phyloP scores from a whole-genome alignment of 1,140 invertebrate genomes.

The Caenorhabditis briggsae region DNA sequence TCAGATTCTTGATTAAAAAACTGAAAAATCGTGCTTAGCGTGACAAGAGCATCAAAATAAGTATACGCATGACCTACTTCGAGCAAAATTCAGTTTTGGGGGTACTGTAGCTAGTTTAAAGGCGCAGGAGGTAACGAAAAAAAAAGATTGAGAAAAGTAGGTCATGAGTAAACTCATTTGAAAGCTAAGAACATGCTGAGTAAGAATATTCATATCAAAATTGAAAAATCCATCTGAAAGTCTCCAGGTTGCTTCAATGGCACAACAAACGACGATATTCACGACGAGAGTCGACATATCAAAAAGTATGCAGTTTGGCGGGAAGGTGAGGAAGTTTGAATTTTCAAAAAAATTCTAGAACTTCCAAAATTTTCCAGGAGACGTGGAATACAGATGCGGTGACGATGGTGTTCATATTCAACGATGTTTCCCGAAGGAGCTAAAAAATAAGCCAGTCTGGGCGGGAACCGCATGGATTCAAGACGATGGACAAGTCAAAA shows the following conservation, averaged over 20 bases:
- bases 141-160: too few species aligned
- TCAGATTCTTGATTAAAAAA: too few species aligned
- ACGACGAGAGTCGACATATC: slow-evolving; percentile 1
- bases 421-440: slow-evolving; percentile 3
- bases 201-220: not conserved
- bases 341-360: not conserved
- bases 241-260: slow-evolving; percentile 42
- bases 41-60: too few species aligned
- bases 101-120: too few species aligned
- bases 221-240: too few species aligned
- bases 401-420: slow-evolving; percentile 43
- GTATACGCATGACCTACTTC: too few species aligned
- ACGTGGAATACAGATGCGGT: slow-evolving; percentile 18
- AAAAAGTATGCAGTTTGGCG: slow-evolving; percentile 44
- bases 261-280: slow-evolving; percentile 9
- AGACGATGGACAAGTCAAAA: slow-evolving; percentile 47
- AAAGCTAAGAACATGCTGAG: too few species aligned
- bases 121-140: too few species aligned
- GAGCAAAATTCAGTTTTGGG: too few species aligned
- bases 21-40: too few species aligned
- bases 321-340: slow-evolving; percentile 13
- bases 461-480: slow-evolving; percentile 35
- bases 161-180: too few species aligned
- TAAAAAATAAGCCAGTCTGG: slow-evolving; percentile 9
- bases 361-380: not conserved